Percentiles rank a stretch among this genome's conserved stretches.
phyloP scores from a whole-genome alignment of 2,797 vertebrate genomes.

The Arctocebus calabarensis region DNA sequence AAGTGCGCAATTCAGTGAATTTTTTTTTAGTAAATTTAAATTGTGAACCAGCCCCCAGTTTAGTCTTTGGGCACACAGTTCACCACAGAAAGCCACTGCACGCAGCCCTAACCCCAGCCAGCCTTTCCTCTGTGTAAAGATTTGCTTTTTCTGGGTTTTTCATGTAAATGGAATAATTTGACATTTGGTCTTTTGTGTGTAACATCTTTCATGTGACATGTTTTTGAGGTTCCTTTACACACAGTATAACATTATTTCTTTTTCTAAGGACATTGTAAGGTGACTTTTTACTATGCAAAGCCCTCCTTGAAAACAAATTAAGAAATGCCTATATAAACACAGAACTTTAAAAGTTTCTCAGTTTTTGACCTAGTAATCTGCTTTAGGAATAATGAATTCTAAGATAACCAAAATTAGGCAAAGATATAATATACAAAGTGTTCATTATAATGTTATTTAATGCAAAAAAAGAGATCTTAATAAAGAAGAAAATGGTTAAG shows the following conservation, averaged over 20 bases:
- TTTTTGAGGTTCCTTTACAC: slow-evolving; percentile 35
- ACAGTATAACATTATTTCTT: not conserved
- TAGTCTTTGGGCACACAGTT: not conserved
- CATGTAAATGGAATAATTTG: not conserved
- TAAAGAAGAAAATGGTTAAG: slow-evolving; percentile 14
- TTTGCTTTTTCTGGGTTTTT: slow-evolving; percentile 31
- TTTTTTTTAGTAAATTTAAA: slow-evolving; percentile 38
- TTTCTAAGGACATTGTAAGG: slow-evolving; percentile 17
- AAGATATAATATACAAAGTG: not conserved
- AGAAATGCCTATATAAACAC: not conserved
- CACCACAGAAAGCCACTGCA: not conserved
- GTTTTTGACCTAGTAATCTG: slow-evolving; percentile 18
- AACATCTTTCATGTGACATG: slow-evolving; percentile 1
- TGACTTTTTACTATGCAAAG: slow-evolving; percentile 32
- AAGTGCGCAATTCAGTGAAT: not conserved
- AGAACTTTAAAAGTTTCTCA: slow-evolving; percentile 21
- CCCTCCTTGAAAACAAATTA: slow-evolving; percentile 14
- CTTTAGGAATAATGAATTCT: slow-evolving; percentile 59
- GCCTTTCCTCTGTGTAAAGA: not conserved
- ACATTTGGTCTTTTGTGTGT: slow-evolving; percentile 35
- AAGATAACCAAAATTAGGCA: slow-evolving; percentile 41
- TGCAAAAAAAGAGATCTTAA: not conserved
- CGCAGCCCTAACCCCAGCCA: fast-evolving
- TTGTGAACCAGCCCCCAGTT: not conserved
- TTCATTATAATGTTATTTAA: slow-evolving; percentile 26